Base-by-base conservation (phyloP, 2,797 vertebrate species). In the Huso huso region DNA sequence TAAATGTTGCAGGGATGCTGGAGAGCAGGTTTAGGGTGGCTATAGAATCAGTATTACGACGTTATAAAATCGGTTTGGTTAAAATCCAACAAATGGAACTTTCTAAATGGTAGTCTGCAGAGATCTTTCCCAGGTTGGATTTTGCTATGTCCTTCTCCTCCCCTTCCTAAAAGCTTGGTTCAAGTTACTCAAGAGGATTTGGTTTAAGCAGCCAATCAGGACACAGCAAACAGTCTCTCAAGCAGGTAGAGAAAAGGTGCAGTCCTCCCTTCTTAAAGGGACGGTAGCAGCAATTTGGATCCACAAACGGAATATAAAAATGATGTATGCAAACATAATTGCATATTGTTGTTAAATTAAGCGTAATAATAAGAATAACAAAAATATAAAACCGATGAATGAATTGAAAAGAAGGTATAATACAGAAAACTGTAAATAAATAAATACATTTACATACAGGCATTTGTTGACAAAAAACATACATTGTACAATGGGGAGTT, bases 191-290 rank as follows among this genome's bases (percentile, higher is more conserved):
- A 78, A 79, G 82, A 74, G 81, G 87, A 84, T 83, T 85, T 82
- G 48, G 61, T 65, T 74, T 71, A 50, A 75, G 71, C 67, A 80
- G 78, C 93, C 93, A 93, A 93, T 92, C 84, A 84, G 82, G 72
- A 77, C 72, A 70, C 68, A 71, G 76, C 78, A 79, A 37, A 80
- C 75, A 75, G 86, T 51, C 83, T 82, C 86, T 81, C 85, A 84
- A 77, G 87, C 92, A 94, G 93, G 90, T 93, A 92, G 78, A 81
- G 63, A 69, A 82, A 79, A 76, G 73, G 77, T 83, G 72, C 73
- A 71, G 75, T 75, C 76, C 86, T 4, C 82, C 84, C 82, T 77
- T 70, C 85, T 88, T 86, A 87, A 87, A 87, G 85, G 61, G 50
- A 73, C 86, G 82, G 82, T 62, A 59, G 49, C 65, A 13, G 62